These are phyloP conservation scores for Drosophila atroscutellata DNA, from an alignment of 2,888 invertebrate genomes.

Conservation along the genomic window DNA sequence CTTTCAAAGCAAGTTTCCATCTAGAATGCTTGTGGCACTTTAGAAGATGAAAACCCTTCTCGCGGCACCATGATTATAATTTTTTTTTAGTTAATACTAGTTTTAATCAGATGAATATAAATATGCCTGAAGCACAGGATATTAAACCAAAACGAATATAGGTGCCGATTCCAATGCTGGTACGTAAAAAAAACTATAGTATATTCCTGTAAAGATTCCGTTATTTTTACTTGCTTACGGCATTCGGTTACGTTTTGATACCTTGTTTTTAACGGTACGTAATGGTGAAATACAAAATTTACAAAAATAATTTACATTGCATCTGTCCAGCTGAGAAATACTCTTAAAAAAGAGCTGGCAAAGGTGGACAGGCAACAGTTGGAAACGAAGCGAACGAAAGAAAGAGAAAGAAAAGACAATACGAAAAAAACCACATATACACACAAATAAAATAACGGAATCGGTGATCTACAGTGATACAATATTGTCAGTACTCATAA, in stretches of 20 bases:
- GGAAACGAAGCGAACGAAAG: background rate
- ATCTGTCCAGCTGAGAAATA: background rate
- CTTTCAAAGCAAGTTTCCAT: background rate
- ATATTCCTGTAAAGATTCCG: background rate
- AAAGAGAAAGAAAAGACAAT: too few species aligned
- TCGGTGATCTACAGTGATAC: background rate
- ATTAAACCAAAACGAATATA: background rate
- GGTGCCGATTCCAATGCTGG: background rate
- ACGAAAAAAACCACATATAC: fast-evolving
- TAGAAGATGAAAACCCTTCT: background rate
- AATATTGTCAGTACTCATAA: background rate
- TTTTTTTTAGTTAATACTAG: fast-evolving
- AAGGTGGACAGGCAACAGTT: background rate
- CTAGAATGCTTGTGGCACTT: background rate
- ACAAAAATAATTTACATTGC: background rate
- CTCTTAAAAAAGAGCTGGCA: background rate
- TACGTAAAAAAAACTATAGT: background rate
- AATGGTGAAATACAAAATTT: background rate
- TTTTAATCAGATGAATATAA: background rate
- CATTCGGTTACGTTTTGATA: background rate
- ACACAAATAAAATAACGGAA: background rate
- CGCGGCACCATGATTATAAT: background rate
- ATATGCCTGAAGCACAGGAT: background rate
- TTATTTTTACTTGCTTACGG: too few species aligned
- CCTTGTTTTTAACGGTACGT: background rate